These are phyloP conservation scores for Danio rerio DNA, from an alignment of 2,113 vertebrate genomes.

Conservation along the genomic window GRCz12tu NC_133185.1:8713501-8714000, in stretches of 20 bases:
- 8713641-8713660: slow-evolving; percentile 83
- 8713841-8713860: too few relatives aligned
- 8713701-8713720: slow-evolving; percentile 21
- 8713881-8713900: too few relatives aligned
- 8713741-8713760: slow-evolving; percentile 88
- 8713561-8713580: slow-evolving; percentile 89
- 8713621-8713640: slow-evolving; percentile 88
- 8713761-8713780: slow-evolving; percentile 90
- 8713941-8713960: too few relatives aligned
- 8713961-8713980: too few relatives aligned
- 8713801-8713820: too few relatives aligned
- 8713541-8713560: slow-evolving; percentile 85
- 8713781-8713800: too few relatives aligned
- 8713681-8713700: slow-evolving; percentile 47
- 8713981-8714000: too few relatives aligned
- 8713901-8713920: too few relatives aligned
- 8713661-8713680: slow-evolving; percentile 54
- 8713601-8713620: slow-evolving; percentile 92
- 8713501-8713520: slow-evolving; percentile 94
- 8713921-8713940: too few relatives aligned
- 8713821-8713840: too few relatives aligned
- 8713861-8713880: too few relatives aligned
- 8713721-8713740: slow-evolving; percentile 83
- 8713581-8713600: slow-evolving; percentile 84
- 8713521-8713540: slow-evolving; percentile 93